Evolutionary conservation across 2,113 vertebrate species (phyloP).

Genomic region (Aptenodytes patagonicus): DNA sequence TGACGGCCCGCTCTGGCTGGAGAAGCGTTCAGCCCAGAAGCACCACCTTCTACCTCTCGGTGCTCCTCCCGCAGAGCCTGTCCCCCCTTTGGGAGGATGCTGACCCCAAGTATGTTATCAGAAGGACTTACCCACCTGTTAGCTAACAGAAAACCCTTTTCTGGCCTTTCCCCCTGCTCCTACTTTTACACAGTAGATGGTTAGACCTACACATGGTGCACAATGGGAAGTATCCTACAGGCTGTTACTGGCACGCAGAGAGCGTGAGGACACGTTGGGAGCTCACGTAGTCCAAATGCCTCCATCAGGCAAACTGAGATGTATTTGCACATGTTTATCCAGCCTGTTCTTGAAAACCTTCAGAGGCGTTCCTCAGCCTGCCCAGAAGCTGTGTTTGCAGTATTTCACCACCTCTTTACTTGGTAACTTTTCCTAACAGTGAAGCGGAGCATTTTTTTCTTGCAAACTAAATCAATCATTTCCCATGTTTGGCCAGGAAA

Average conservation of each 20-base stretch:
- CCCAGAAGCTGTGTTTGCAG: neutral
- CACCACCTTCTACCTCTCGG: fast-evolving
- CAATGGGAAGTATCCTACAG: neutral
- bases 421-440: neutral
- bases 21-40: neutral
- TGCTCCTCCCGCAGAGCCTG: neutral
- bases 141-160: neutral
- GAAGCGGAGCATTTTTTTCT: neutral
- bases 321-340: neutral
- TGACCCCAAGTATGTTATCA: neutral
- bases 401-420: neutral
- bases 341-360: neutral
- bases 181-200: neutral
- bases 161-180: neutral
- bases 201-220: neutral
- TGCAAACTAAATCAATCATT: neutral
- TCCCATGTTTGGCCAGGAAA: neutral
- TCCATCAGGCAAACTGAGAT: neutral
- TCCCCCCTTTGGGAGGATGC: neutral
- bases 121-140: neutral
- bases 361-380: neutral
- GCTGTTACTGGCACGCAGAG: neutral
- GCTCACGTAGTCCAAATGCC: neutral
- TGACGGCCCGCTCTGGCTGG: neutral
- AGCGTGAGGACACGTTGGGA: neutral